Conservation (phyloP, 2,888 invertebrate species). For the Napeogenes sylphis region DNA sequence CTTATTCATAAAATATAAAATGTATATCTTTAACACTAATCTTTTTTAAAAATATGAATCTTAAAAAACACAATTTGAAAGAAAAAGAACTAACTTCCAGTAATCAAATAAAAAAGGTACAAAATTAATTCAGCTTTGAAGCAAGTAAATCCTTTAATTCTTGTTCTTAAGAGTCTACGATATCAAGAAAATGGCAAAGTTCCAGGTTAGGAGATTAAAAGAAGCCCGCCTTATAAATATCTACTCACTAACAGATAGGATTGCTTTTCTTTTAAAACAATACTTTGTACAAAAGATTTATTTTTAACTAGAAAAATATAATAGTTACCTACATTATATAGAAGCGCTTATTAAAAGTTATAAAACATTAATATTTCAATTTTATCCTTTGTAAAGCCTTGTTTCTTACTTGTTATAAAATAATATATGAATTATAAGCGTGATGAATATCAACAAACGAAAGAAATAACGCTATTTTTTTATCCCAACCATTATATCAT, state of each 20-base stretch:
- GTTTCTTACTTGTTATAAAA: too few species aligned
- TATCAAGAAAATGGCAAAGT: conserved; percentile 6
- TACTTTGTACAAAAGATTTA: neutral
- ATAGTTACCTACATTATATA: too few species aligned
- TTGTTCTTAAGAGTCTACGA: conserved; percentile 5
- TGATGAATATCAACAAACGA: too few species aligned
- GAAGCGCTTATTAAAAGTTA: too few species aligned
- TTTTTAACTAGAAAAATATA: too few species aligned
- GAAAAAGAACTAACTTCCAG: neutral
- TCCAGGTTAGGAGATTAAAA: conserved; percentile 7
- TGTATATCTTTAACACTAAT: too few species aligned
- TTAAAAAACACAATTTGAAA: neutral
- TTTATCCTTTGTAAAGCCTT: too few species aligned
- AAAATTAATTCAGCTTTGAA: conserved; percentile 4
- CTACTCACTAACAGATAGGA: neutral
- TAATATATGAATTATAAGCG: too few species aligned
- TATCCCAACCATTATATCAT: too few species aligned
- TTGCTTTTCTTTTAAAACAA: neutral
- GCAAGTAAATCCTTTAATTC: conserved; percentile 6
- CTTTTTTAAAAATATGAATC: neutral
- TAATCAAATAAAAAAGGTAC: conserved; percentile 3
- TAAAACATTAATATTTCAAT: too few species aligned
- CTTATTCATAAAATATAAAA: neutral
- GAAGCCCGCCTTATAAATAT: conserved; percentile 5
- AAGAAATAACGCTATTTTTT: too few species aligned